Evolutionary conservation across 2,113 vertebrate species (phyloP).

Genomic region (Aleadryas rufinucha): DNA sequence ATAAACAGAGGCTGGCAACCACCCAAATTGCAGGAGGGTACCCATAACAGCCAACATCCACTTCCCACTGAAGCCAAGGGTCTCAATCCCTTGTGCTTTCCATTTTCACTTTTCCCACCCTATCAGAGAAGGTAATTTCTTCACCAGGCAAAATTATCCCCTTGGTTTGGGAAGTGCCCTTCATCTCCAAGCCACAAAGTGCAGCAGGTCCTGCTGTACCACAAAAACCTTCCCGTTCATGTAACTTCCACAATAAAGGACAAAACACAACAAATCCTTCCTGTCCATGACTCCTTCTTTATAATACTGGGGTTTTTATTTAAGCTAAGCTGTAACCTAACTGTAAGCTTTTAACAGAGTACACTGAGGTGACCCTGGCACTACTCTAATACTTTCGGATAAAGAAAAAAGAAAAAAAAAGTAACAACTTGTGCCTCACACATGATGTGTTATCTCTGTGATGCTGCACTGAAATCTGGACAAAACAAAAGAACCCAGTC

Average conservation of each 20-base stretch:
- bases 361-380: background rate
- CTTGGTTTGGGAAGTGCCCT: background rate
- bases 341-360: background rate
- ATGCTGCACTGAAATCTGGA: background rate
- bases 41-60: background rate
- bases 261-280: background rate
- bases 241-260: background rate
- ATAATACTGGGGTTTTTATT: background rate
- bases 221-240: background rate
- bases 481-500: conserved; percentile 27
- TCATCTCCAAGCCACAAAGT: background rate
- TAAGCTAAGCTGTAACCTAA: background rate
- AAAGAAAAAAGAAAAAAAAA: too few species aligned
- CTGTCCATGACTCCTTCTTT: background rate
- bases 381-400: background rate
- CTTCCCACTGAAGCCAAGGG: background rate
- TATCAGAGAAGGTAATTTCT: background rate
- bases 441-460: background rate
- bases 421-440: background rate
- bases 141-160: background rate
- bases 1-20: background rate
- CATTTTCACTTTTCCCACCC: background rate
- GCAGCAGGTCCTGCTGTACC: background rate
- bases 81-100: background rate
- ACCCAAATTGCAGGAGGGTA: background rate